Evolutionary conservation across 2,113 vertebrate species (phyloP), one percentile per base, ranked within the genome.

Genomic region (Tachycineta bicolor): DNA sequence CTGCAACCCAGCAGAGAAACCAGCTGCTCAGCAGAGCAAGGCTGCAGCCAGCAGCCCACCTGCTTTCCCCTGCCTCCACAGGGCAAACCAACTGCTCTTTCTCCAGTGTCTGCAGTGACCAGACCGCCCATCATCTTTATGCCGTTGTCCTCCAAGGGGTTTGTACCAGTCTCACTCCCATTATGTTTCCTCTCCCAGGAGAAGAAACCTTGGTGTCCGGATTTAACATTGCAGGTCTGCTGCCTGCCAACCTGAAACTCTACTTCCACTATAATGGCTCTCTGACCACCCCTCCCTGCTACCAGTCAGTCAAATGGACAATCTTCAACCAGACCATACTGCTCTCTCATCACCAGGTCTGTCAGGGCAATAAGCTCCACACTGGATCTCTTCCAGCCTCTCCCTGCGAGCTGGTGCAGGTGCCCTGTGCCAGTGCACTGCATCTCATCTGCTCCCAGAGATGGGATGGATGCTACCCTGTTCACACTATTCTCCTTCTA

Each of bases 231-330:
- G 97, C 98, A 6, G 97, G 98, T 22, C 97, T 99, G 73, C 95
- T 99, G 55, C 99, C 99, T 24, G 94, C 95, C 31, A 97, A 98
- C 67, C 93, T 99, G 90, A 96, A 98, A 31, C 92, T 52, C 63
- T 99, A 98, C 93, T 99, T 98, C 85, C 98, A 97, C 73, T 99
- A 99, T 63, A 97, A 97, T 0, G 99, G 99, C 10, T 99, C 99
- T 24, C 97, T 99, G 83, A 99, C 98, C 65, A 99, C 98, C 11
- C 99, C 99, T 6, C 98, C 98, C 8, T 99, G 98, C 79, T 98
- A 94, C 79, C 98, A 99, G 93, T 96, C 98, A 0, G 99, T 99
- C 89, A 98, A 98, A 96, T 99, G 99, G 99, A 99, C 98, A 5
- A 29, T 99, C 79, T 99, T 99, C 94, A 99, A 99, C 90, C 97